Percentiles rank a stretch among this genome's conserved stretches.
Evolutionary conservation across 2,797 vertebrate genomes (phyloP).

Genomic region (Streptopelia turtur): DNA sequence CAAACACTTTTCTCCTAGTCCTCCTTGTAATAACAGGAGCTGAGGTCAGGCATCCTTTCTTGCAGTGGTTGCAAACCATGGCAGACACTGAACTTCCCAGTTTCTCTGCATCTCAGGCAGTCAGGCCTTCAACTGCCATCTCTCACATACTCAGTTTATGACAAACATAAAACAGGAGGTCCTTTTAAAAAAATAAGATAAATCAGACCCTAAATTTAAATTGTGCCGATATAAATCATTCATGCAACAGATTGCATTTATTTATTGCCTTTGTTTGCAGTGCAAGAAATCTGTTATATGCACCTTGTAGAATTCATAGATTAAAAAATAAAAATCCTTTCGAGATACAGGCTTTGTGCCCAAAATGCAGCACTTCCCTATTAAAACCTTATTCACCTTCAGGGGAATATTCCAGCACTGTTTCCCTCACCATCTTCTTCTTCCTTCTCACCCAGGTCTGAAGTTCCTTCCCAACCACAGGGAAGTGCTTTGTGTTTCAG

Average conservation of each 20-base stretch:
- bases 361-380: not conserved
- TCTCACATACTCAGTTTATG: not conserved
- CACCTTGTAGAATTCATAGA: slow-evolving; percentile 10
- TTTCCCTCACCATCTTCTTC: not conserved
- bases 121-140: not conserved
- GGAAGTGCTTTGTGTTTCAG: not conserved
- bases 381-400: not conserved
- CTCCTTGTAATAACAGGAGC: not conserved
- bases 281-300: slow-evolving; percentile 27
- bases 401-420: not conserved
- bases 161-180: slow-evolving; percentile 15
- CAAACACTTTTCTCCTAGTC: not conserved
- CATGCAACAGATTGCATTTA: slow-evolving; percentile 55
- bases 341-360: not conserved
- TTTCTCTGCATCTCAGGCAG: not conserved
- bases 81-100: not conserved
- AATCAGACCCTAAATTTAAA: slow-evolving; percentile 53
- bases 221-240: slow-evolving; percentile 45
- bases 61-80: not conserved
- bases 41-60: not conserved
- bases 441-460: not conserved
- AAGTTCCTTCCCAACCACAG: not conserved
- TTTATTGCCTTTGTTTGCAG: slow-evolving; percentile 55
- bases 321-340: slow-evolving; percentile 44
- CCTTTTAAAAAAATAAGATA: not conserved